These are phyloP conservation scores for Heliconius hewitsoni DNA, from an alignment of 1,140 invertebrate genomes.

Conservation along the genomic window DNA sequence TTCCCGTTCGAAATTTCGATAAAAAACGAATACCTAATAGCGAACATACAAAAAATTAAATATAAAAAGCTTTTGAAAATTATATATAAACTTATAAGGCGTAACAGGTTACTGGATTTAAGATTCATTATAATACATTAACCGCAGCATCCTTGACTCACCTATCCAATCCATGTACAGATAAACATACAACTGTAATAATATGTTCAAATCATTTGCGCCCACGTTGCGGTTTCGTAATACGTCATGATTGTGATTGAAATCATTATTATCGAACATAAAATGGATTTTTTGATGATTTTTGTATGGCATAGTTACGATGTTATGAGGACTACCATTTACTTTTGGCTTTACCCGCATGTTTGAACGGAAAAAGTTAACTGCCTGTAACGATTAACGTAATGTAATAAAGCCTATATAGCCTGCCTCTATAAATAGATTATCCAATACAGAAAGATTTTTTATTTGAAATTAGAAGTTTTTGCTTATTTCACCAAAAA, in stretches of 20 bases:
- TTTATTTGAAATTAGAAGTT: too few species aligned
- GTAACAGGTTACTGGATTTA: background rate
- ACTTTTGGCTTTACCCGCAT: too few species aligned
- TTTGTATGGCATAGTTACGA: background rate
- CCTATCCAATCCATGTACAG: background rate
- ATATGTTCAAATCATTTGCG: background rate
- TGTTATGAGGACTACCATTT: too few species aligned
- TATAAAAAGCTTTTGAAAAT: background rate
- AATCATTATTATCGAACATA: background rate
- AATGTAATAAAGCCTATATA: too few species aligned
- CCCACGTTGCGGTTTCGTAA: background rate
- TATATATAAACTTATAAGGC: background rate
- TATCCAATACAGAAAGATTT: too few species aligned
- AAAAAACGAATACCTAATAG: background rate
- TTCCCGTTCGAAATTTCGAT: too few species aligned
- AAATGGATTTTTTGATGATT: background rate
- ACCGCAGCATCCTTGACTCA: slow-evolving; percentile 1
- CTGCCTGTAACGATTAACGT: too few species aligned
- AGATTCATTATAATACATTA: background rate
- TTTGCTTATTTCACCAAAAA: too few species aligned
- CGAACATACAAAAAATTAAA: background rate
- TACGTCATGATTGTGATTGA: background rate
- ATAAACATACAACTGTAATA: background rate
- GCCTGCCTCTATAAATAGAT: too few species aligned
- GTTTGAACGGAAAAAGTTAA: too few species aligned